Percentiles rank a stretch among this genome's conserved stretches.
phyloP scores from a whole-genome alignment of 2,113 vertebrate species.

The Numenius arquata region DNA sequence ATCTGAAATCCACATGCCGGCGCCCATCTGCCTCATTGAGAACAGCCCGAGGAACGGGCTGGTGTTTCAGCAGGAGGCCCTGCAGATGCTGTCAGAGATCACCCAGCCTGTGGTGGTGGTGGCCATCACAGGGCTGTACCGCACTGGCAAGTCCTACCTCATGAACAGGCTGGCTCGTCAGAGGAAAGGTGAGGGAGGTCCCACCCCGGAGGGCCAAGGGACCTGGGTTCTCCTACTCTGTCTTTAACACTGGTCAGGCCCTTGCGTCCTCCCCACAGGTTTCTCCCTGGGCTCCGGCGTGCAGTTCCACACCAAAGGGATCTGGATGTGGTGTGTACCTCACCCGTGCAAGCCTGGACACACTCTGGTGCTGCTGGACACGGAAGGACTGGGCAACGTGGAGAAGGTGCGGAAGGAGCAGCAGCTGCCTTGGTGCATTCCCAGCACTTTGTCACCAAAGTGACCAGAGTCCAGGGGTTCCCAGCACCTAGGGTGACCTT shows the following conservation, averaged over 20 bases:
- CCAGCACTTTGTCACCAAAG: not conserved
- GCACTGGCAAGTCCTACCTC: constrained; percentile 47
- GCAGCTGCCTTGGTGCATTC: not conserved
- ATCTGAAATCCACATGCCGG: not conserved
- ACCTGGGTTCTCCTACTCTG: not conserved
- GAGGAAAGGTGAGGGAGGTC: not conserved
- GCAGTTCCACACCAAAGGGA: not conserved
- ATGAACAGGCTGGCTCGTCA: constrained; percentile 36
- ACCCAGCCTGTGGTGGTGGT: constrained; percentile 38
- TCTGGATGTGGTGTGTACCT: not conserved
- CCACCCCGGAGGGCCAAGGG: too few species aligned
- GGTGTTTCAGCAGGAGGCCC: not conserved
- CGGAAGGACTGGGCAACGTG: not conserved
- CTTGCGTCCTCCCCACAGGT: not conserved
- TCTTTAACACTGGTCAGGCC: too few species aligned
- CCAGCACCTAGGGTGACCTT: not conserved
- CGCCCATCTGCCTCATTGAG: not conserved
- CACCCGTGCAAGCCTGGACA: not conserved
- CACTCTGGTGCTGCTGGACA: not conserved
- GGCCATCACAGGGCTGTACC: constrained; percentile 28
- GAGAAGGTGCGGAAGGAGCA: not conserved
- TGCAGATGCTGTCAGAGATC: not conserved
- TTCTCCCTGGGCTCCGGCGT: not conserved
- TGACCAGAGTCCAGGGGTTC: not conserved
- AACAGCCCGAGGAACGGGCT: not conserved